A percentile compares a stretch with the other conserved stretches of the same genome.
phyloP scores from a whole-genome alignment of 2,113 vertebrate genomes.

The Myiozetetes cayanensis region DNA sequence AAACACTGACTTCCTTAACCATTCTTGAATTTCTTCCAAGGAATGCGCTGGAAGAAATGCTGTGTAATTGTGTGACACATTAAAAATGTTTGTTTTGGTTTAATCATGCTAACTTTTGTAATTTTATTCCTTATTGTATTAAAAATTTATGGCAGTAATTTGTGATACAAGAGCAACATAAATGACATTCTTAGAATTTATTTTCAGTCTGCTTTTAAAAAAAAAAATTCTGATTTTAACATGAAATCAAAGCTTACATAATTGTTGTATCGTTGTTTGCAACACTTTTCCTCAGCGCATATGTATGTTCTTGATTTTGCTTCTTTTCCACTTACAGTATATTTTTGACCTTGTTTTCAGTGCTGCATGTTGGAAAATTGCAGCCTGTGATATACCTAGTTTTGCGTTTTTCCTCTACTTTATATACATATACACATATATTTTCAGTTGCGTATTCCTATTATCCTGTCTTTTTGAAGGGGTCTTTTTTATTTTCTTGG shows the following conservation, averaged over 20 bases:
- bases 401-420: neutral
- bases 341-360: neutral
- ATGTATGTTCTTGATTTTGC: neutral
- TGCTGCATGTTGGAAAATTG: neutral
- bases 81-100: neutral
- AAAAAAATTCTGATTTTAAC: neutral
- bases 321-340: neutral
- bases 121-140: neutral
- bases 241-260: neutral
- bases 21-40: neutral
- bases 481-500: neutral
- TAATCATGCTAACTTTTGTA: neutral
- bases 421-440: neutral
- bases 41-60: neutral
- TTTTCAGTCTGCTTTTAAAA: neutral
- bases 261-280: neutral
- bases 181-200: neutral
- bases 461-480: neutral
- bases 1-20: neutral
- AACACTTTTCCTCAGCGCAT: neutral
- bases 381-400: neutral
- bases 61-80: neutral
- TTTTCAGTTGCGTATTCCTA: neutral
- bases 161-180: neutral
- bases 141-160: neutral